Conservation (phyloP, 2,113 vertebrate species). For the Rhipidura dahli region DNA sequence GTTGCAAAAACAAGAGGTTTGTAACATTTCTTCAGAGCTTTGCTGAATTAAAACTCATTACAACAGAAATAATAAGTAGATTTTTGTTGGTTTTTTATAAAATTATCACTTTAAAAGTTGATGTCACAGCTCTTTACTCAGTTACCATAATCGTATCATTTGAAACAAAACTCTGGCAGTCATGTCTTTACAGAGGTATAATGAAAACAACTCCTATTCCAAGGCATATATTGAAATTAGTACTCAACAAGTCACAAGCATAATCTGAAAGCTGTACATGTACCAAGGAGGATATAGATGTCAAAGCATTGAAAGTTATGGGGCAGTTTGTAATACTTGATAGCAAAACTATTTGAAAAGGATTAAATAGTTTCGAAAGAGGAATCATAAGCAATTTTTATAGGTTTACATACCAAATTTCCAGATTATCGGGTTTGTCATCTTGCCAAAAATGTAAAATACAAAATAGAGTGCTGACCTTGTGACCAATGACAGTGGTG, state of each 20-base stretch:
- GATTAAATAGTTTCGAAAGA: not conserved
- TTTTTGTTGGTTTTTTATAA: not conserved
- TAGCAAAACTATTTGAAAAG: not conserved
- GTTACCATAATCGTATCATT: not conserved
- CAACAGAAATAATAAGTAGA: not conserved
- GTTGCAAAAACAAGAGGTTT: not conserved
- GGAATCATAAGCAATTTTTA: not conserved
- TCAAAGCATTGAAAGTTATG: not conserved
- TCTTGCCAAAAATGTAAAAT: not conserved
- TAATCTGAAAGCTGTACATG: not conserved
- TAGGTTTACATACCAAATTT: not conserved
- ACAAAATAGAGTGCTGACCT: not conserved
- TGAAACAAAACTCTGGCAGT: not conserved
- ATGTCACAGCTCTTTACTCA: not conserved
- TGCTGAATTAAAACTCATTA: not conserved
- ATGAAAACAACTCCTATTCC: not conserved
- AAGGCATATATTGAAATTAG: not conserved
- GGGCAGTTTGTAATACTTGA: not conserved
- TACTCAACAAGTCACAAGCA: not conserved
- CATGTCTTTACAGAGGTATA: not conserved
- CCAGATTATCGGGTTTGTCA: not conserved
- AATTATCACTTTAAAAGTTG: not conserved
- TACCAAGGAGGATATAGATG: not conserved
- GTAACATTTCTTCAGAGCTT: not conserved
- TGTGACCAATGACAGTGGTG: not conserved